These are phyloP conservation scores for Dilophus febrilis DNA, from an alignment of 2,888 invertebrate species.

Conservation along the genomic window DNA sequence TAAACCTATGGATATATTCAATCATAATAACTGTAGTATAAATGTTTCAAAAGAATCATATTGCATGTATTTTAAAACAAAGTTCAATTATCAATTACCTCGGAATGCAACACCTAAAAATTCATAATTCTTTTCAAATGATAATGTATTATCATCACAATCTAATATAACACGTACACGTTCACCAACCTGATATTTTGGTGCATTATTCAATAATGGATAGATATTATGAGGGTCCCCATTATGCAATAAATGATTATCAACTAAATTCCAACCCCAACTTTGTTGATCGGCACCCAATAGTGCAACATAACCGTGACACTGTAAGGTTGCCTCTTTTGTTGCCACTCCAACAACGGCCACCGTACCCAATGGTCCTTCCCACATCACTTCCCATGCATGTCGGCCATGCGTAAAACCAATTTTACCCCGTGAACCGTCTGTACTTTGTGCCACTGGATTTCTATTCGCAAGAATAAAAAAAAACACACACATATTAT, in stretches of 20 bases:
- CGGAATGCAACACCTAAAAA: slow-evolving; percentile 96
- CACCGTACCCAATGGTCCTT: slow-evolving; percentile 94
- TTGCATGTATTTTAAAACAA: too few species aligned
- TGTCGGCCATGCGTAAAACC: slow-evolving; percentile 85
- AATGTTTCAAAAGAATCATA: too few species aligned
- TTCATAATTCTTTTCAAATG: slow-evolving; percentile 96
- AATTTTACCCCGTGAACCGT: slow-evolving; percentile 79
- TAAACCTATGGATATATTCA: too few species aligned
- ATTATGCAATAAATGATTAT: slow-evolving; percentile 91
- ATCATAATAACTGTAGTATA: too few species aligned
- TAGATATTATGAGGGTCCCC: slow-evolving; percentile 90
- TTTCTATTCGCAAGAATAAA: slow-evolving; percentile 42
- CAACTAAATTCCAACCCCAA: slow-evolving; percentile 99
- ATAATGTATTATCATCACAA: slow-evolving; percentile 91
- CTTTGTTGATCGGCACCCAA: slow-evolving; percentile 92
- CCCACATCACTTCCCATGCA: slow-evolving; percentile 97
- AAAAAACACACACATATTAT: neutral
- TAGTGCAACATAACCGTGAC: slow-evolving; percentile 88
- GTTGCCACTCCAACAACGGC: slow-evolving; percentile 94
- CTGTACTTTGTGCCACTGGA: slow-evolving; percentile 97
- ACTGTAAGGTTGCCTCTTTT: slow-evolving; percentile 82
- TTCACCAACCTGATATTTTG: slow-evolving; percentile 97
- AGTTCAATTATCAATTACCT: slow-evolving; percentile 38
- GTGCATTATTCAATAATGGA: slow-evolving; percentile 86
- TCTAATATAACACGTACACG: slow-evolving; percentile 92